These are phyloP conservation scores for Epirrhoe tristata DNA, from an alignment of 2,888 invertebrate genomes.

Conservation along the genomic window DNA sequence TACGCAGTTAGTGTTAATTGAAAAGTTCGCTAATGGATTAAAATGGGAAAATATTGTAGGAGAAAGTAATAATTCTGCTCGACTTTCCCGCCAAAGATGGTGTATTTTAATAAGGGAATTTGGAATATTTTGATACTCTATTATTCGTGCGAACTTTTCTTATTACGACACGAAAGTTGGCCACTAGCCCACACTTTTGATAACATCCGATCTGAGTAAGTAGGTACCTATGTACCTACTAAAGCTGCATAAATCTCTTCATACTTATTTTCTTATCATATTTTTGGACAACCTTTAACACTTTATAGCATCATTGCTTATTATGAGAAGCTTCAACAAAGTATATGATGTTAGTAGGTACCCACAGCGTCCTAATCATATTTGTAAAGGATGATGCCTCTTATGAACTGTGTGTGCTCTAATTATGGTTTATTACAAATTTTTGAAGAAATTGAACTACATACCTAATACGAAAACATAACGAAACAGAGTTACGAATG, in stretches of 20 bases:
- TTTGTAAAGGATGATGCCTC: constrained; percentile 22
- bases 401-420: constrained; percentile 5
- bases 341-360: neutral
- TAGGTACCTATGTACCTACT: too few species aligned
- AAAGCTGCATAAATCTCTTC: too few species aligned
- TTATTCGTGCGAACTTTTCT: neutral
- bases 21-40: constrained; percentile 32
- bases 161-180: too few species aligned
- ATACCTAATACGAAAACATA: neutral
- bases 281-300: neutral
- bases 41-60: constrained; percentile 4
- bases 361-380: constrained; percentile 18
- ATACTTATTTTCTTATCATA: too few species aligned
- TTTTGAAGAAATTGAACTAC: constrained; percentile 1
- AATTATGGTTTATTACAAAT: constrained; percentile 10
- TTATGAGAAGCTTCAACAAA: neutral
- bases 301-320: neutral
- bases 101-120: neutral
- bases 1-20: constrained; percentile 31
- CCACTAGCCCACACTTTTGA: too few species aligned
- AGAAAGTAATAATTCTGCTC: constrained; percentile 2
- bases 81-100: neutral
- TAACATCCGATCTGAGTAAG: too few species aligned
- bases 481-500: too few species aligned
- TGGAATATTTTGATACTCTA: neutral